These are phyloP conservation scores for Erebia palarica DNA, from an alignment of 2,888 invertebrate species.

Conservation along the genomic window DNA sequence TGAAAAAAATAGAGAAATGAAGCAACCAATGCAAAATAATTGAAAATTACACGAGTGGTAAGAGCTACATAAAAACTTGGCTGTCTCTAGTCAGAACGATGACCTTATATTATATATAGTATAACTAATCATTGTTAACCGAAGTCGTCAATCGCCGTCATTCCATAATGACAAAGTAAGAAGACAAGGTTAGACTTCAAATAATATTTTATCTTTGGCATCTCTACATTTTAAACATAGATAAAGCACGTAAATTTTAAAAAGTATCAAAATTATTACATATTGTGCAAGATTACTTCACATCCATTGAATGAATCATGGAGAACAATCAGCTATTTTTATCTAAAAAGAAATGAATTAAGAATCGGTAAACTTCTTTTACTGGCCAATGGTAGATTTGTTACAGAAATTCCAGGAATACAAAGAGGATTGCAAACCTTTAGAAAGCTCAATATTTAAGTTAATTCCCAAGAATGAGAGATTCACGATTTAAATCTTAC, in stretches of 20 bases:
- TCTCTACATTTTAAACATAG: not conserved
- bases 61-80: constrained; percentile 8
- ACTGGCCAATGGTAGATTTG: too few relatives aligned
- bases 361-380: too few relatives aligned
- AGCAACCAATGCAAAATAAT: not conserved
- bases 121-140: constrained; percentile 11
- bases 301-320: too few relatives aligned
- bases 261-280: not conserved
- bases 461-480: too few relatives aligned
- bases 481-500: too few relatives aligned
- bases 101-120: constrained; percentile 2
- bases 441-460: too few relatives aligned
- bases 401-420: too few relatives aligned
- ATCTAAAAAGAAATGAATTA: too few relatives aligned
- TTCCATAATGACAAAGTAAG: not conserved
- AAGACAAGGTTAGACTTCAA: constrained; percentile 3
- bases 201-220: not conserved
- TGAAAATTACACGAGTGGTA: not conserved
- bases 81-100: not conserved
- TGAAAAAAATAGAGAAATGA: too few relatives aligned
- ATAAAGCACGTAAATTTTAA: constrained; percentile 1
- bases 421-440: too few relatives aligned
- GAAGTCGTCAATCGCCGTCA: constrained; percentile 4
- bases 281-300: not conserved
- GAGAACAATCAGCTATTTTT: too few relatives aligned